Evolutionary conservation across 2,888 invertebrate genomes (phyloP).

Genomic region (Patella depressa): DNA sequence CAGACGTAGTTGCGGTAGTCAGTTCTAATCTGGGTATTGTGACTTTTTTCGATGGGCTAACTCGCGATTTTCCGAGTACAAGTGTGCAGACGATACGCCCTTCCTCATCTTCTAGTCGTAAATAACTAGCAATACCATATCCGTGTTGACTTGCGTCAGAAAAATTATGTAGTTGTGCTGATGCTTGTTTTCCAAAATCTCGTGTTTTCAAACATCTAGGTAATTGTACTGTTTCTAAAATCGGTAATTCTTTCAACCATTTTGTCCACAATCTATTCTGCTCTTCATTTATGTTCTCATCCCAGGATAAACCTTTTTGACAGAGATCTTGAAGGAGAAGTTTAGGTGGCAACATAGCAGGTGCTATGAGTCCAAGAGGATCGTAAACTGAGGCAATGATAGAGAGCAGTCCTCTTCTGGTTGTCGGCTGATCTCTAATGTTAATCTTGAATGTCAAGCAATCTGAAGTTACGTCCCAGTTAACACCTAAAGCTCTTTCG

Average conservation of each 20-base stretch:
- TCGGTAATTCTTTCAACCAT: constrained; percentile 14
- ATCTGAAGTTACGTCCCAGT: constrained; percentile 29
- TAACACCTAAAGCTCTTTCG: constrained; percentile 34
- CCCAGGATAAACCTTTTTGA: constrained; percentile 13
- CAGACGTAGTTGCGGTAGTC: too few species aligned
- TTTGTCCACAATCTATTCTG: constrained; percentile 8
- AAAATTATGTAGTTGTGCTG: too few species aligned
- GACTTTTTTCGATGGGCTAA: too few species aligned
- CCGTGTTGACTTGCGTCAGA: too few species aligned
- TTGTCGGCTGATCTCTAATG: constrained; percentile 13
- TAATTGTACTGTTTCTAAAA: too few species aligned
- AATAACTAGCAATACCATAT: too few species aligned
- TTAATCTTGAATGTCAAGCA: constrained; percentile 23
- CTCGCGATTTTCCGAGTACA: too few species aligned
- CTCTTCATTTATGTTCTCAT: background rate
- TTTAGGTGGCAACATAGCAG: constrained; percentile 14
- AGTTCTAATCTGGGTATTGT: too few species aligned
- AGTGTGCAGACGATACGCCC: too few species aligned
- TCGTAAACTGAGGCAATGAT: constrained; percentile 13
- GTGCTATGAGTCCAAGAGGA: constrained; percentile 18
- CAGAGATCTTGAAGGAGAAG: constrained; percentile 11
- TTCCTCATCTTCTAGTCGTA: too few species aligned
- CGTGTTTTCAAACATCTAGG: too few species aligned
- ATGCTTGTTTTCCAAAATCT: too few species aligned
- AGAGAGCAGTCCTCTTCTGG: constrained; percentile 12